A percentile compares a stretch with the other conserved stretches of the same genome.
Conservation (phyloP, 2,797 vertebrate species). For the Tolypeutes matacus region DNA sequence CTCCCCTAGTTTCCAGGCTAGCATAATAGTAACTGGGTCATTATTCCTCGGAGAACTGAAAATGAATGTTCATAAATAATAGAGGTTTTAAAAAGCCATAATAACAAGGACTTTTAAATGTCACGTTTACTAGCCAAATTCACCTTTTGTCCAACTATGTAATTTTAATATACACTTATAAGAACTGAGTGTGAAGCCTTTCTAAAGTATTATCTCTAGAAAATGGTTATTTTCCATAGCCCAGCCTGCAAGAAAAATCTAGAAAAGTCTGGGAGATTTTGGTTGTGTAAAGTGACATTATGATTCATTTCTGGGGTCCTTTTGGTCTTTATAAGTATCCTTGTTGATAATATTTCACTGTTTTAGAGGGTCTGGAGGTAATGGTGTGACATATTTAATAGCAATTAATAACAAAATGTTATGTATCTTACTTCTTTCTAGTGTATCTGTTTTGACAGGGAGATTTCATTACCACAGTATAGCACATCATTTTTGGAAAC, state of each 20-base stretch:
- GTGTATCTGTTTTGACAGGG: slow-evolving; percentile 52
- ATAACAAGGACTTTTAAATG: slow-evolving; percentile 68
- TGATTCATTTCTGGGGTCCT: not conserved
- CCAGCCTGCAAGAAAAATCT: slow-evolving; percentile 29
- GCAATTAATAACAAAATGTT: slow-evolving; percentile 67
- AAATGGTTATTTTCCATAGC: slow-evolving; percentile 27
- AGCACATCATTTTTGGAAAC: slow-evolving; percentile 68
- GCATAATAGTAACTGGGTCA: slow-evolving; percentile 61
- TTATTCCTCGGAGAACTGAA: slow-evolving; percentile 72
- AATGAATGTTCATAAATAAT: slow-evolving; percentile 75
- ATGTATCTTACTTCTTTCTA: slow-evolving; percentile 10
- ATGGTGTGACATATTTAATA: slow-evolving; percentile 51
- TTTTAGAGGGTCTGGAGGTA: slow-evolving; percentile 12
- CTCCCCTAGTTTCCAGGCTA: slow-evolving; percentile 30
- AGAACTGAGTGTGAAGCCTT: not conserved
- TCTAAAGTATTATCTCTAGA: slow-evolving; percentile 13
- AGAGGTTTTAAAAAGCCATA: slow-evolving; percentile 59
- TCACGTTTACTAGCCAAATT: slow-evolving; percentile 70
- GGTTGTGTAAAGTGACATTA: not conserved
- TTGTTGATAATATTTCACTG: not conserved
- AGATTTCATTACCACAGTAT: slow-evolving; percentile 51
- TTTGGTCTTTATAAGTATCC: not conserved
- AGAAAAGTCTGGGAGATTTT: slow-evolving; percentile 23
- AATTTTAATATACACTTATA: slow-evolving; percentile 64
- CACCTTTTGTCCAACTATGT: slow-evolving; percentile 65